Percentiles rank a stretch among this genome's conserved stretches.
These are phyloP conservation scores for Hephaestus fuliginosus DNA, from an alignment of 2,797 vertebrate genomes.

Conservation along the genomic window DNA sequence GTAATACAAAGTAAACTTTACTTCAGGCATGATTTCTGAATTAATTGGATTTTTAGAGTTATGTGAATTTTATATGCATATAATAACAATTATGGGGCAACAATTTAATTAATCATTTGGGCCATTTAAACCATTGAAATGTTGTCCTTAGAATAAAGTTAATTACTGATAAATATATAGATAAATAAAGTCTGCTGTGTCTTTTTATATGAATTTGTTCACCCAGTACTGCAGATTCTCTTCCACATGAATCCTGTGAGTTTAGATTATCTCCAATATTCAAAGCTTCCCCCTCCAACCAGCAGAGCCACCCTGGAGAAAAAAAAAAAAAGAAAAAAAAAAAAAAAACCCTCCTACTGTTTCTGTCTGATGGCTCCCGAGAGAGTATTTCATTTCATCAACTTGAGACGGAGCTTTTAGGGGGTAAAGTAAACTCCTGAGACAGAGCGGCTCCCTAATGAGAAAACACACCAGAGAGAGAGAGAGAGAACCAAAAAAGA, in stretches of 20 bases:
- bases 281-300: not conserved
- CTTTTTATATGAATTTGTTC: no score
- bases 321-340: not conserved
- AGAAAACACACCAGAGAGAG: not conserved
- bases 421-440: slow-evolving; percentile 16
- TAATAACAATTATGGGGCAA: no score
- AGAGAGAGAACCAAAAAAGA: not conserved
- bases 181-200: no score
- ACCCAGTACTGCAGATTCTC: not conserved
- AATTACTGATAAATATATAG: no score
- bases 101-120: no score
- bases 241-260: not conserved
- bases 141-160: no score
- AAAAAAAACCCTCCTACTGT: not conserved
- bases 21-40: not conserved
- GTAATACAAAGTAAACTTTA: no score
- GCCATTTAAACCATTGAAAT: no score
- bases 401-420: not conserved
- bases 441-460: slow-evolving; percentile 8
- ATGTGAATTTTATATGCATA: not conserved
- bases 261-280: slow-evolving; percentile 18
- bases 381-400: slow-evolving; percentile 23
- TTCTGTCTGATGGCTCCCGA: slow-evolving; percentile 12
- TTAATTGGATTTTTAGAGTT: not conserved
- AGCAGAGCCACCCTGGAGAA: slow-evolving; percentile 4